Conservation (phyloP, 2,113 vertebrate species). For the Oceanodroma tethys region DNA sequence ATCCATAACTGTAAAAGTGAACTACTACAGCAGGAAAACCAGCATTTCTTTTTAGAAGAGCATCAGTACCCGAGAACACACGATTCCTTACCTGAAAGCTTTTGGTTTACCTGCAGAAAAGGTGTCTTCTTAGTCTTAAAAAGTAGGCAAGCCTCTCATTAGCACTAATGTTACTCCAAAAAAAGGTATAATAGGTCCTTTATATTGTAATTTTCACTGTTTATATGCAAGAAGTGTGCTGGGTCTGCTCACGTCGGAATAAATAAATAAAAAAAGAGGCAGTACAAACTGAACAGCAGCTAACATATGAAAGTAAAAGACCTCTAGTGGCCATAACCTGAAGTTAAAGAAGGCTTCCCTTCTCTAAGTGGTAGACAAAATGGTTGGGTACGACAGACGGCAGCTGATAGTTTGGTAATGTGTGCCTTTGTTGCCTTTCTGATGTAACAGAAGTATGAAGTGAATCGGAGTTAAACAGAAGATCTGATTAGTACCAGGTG, state of each 20-base stretch:
- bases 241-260: slow-evolving; percentile 76
- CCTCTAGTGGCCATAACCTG: slow-evolving; percentile 76
- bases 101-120: slow-evolving; percentile 66
- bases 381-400: slow-evolving; percentile 11
- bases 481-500: neutral
- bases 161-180: slow-evolving; percentile 61
- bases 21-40: slow-evolving; percentile 45
- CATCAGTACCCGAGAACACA: slow-evolving; percentile 52
- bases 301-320: slow-evolving; percentile 58
- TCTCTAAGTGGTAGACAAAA: neutral
- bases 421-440: neutral
- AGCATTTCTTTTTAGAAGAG: slow-evolving; percentile 52
- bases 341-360: neutral
- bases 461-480: neutral
- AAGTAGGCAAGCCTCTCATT: slow-evolving; percentile 48
- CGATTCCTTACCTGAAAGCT: slow-evolving; percentile 78
- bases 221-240: slow-evolving; percentile 70
- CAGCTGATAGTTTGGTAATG: neutral
- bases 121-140: slow-evolving; percentile 36
- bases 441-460: neutral
- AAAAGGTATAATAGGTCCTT: slow-evolving; percentile 56
- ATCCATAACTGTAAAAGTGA: slow-evolving; percentile 62
- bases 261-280: slow-evolving; percentile 75
- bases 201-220: slow-evolving; percentile 67
- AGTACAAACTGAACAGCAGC: slow-evolving; percentile 58